Conservation (phyloP, 2,888 invertebrate species). For the Pantelozetes paolii region DNA sequence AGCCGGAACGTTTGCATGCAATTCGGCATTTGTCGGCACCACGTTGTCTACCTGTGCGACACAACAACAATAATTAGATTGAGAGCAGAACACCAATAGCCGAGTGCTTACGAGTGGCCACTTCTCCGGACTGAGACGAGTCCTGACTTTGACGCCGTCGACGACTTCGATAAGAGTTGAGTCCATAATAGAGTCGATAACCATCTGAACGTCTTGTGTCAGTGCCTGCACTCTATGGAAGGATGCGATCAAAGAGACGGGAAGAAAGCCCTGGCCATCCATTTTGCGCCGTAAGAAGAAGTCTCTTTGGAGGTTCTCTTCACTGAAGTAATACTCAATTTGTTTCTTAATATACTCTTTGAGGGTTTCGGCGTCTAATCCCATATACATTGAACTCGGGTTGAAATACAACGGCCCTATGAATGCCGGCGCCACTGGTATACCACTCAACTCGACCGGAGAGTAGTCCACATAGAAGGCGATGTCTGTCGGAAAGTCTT, state of each 20-base stretch:
- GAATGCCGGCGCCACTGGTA: conserved; percentile 46
- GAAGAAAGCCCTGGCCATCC: conserved; percentile 88
- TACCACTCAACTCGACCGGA: conserved; percentile 39
- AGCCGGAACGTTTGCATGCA: conserved; percentile 44
- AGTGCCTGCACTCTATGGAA: conserved; percentile 88
- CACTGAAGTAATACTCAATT: conserved; percentile 98
- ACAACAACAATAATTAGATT: neutral
- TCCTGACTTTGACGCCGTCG: conserved; percentile 71
- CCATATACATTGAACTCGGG: too few species aligned
- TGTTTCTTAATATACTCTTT: conserved; percentile 83
- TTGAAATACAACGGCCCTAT: conserved; percentile 44
- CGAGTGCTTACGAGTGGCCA: conserved; percentile 66
- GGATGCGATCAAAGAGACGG: conserved; percentile 86
- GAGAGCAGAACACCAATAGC: neutral
- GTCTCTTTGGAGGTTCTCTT: conserved; percentile 88
- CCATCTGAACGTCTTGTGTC: conserved; percentile 74
- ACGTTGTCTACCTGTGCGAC: conserved; percentile 27
- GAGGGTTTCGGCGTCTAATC: conserved; percentile 61
- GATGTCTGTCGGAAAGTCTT: conserved; percentile 42
- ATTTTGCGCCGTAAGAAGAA: conserved; percentile 95
- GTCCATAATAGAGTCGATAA: conserved; percentile 74
- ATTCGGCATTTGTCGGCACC: neutral
- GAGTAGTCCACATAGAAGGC: conserved; percentile 40
- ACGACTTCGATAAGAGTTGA: conserved; percentile 77
- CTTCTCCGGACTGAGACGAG: conserved; percentile 69